phyloP scores from a whole-genome alignment of 2,797 vertebrate genomes.

The Sternarchorhynchus goeldii region DNA sequence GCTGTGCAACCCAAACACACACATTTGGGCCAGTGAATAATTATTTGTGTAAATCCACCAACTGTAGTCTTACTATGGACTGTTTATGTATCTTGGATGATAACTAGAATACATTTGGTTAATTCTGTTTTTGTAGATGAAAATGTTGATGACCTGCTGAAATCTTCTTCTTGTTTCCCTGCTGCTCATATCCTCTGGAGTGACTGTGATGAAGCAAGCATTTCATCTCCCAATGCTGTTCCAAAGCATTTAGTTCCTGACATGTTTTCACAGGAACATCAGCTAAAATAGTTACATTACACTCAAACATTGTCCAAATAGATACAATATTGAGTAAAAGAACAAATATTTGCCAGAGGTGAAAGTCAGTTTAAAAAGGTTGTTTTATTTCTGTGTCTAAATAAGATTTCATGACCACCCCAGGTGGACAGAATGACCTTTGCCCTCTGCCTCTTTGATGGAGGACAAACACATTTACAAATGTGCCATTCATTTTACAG shows the following conservation, averaged over 20 bases:
- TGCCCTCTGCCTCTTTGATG: neutral
- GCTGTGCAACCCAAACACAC: constrained; percentile 1
- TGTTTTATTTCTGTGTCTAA: neutral
- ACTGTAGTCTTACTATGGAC: constrained; percentile 3
- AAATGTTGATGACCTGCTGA: constrained; percentile 17
- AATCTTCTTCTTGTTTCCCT: constrained; percentile 22
- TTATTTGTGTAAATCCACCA: constrained; percentile 40
- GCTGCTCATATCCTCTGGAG: constrained; percentile 38
- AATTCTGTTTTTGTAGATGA: constrained; percentile 41
- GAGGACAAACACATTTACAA: neutral
- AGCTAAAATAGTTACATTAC: neutral
- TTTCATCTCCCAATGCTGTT: neutral
- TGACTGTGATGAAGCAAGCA: neutral
- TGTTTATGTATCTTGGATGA: constrained; percentile 54
- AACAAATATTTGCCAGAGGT: constrained; percentile 11
- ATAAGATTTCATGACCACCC: neutral
- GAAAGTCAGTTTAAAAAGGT: neutral
- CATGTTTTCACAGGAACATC: constrained; percentile 14
- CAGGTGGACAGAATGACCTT: neutral
- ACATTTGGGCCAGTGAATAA: neutral
- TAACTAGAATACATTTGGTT: constrained; percentile 41
- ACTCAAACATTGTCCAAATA: neutral
- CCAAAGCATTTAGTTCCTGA: neutral
- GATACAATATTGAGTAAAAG: neutral
- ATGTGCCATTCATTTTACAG: constrained; percentile 13